Evolutionary conservation across 2,113 vertebrate species (phyloP).

Genomic region (Albula goreensis): DNA sequence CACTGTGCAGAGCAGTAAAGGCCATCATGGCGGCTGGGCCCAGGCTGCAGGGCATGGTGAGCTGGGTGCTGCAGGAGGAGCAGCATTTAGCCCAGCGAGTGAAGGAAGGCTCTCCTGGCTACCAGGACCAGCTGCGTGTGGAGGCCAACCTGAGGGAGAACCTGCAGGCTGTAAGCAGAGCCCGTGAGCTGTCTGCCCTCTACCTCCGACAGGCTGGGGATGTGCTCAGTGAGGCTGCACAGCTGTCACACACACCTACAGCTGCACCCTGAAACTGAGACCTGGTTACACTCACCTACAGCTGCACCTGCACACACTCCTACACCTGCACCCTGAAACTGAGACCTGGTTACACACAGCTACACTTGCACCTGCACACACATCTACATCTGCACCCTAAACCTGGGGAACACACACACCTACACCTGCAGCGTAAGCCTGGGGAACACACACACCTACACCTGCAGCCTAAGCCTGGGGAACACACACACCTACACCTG

Average conservation of each 20-base stretch:
- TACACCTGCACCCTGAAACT: constrained; percentile 49
- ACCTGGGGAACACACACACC: too few species aligned
- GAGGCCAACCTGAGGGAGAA: constrained; percentile 62
- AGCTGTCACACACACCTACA: constrained; percentile 43
- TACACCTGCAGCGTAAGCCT: too few species aligned
- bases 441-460: too few species aligned
- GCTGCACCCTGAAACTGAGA: constrained; percentile 41
- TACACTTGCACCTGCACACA: constrained; percentile 46
- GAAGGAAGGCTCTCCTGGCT: constrained; percentile 33
- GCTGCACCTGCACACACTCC: constrained; percentile 47
- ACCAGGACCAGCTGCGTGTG: constrained; percentile 59
- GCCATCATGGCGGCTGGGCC: constrained; percentile 50
- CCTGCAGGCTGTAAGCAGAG: constrained; percentile 57
- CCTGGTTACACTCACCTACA: background rate
- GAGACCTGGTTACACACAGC: background rate
- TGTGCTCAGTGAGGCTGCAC: constrained; percentile 58
- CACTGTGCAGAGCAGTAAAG: constrained; percentile 55
- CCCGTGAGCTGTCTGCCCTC: constrained; percentile 52
- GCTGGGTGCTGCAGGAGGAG: constrained; percentile 57
- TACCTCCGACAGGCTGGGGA: constrained; percentile 55
- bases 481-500: too few species aligned
- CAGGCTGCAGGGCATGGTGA: constrained; percentile 52
- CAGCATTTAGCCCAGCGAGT: constrained; percentile 48
- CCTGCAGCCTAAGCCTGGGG: too few species aligned
- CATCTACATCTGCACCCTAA: too few species aligned